Conservation (phyloP, 2,888 invertebrate genomes). For the Nomada ferruginata region DNA sequence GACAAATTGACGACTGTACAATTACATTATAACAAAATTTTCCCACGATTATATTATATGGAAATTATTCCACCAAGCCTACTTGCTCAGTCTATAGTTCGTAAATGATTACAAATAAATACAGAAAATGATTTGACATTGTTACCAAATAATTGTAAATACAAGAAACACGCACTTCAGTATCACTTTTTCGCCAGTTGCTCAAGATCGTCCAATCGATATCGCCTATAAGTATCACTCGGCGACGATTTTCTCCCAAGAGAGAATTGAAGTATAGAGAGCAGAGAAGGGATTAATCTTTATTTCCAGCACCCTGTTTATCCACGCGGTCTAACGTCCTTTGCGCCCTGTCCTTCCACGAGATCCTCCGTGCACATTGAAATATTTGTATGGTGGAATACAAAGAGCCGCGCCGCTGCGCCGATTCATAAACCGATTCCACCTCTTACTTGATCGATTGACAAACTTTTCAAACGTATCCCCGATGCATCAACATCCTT, state of each 20-base stretch:
- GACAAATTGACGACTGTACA: no score
- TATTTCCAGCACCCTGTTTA: constrained; percentile 2
- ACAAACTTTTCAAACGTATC: not conserved
- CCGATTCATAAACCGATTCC: constrained; percentile 50
- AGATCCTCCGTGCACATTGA: constrained; percentile 37
- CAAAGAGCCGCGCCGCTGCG: constrained; percentile 20
- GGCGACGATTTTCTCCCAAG: constrained; percentile 1
- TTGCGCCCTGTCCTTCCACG: constrained; percentile 36
- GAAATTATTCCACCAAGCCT: no score
- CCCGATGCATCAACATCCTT: not conserved
- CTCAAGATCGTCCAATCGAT: not conserved
- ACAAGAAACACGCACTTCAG: constrained; percentile 2
- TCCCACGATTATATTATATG: no score
- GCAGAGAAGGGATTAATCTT: constrained; percentile 32
- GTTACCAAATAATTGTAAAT: not conserved
- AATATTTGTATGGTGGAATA: constrained; percentile 12
- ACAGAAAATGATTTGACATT: not conserved
- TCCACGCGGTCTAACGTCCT: constrained; percentile 15
- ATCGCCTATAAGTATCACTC: not conserved
- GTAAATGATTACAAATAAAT: no score
- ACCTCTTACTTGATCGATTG: not conserved
- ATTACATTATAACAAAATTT: not conserved
- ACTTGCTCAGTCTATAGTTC: no score
- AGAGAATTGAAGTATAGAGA: not conserved
- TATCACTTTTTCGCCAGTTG: not conserved